These are phyloP conservation scores for Anguilla megastoma DNA, from an alignment of 2,797 vertebrate genomes.

Conservation along the genomic window DNA sequence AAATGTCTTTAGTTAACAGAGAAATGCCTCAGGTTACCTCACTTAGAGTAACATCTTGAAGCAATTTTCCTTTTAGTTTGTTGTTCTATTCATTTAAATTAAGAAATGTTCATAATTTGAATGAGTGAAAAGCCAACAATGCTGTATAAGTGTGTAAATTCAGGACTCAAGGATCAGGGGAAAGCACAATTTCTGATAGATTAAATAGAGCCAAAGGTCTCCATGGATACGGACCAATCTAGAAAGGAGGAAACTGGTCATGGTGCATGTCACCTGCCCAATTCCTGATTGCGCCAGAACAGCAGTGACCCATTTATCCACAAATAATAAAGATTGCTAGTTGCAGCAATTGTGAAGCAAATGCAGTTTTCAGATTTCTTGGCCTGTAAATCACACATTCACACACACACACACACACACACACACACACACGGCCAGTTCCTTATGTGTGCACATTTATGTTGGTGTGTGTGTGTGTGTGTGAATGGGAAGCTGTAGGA, in stretches of 20 bases:
- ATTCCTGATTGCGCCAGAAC: not conserved
- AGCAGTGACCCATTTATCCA: not conserved
- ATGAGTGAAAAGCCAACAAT: not conserved
- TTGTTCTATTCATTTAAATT: not conserved
- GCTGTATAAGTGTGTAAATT: not conserved
- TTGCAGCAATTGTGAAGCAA: not conserved
- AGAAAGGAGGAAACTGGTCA: not conserved
- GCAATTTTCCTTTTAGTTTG: not conserved
- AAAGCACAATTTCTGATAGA: not conserved
- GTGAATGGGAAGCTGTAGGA: not conserved
- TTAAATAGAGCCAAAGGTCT: not conserved
- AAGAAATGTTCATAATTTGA: not conserved
- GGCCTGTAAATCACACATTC: too few relatives aligned
- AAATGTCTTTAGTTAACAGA: not conserved
- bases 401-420: too few relatives aligned
- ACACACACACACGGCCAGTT: too few relatives aligned
- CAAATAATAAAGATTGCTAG: not conserved
- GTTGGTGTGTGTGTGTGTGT: constrained; percentile 2
- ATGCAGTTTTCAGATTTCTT: not conserved
- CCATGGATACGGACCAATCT: not conserved
- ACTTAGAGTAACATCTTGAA: not conserved
- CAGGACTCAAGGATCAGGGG: not conserved
- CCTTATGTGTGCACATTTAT: not conserved
- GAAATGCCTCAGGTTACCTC: not conserved
- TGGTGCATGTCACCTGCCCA: not conserved